Conservation (phyloP, 2,888 invertebrate species). For the Lamellibrachia satsuma region DNA sequence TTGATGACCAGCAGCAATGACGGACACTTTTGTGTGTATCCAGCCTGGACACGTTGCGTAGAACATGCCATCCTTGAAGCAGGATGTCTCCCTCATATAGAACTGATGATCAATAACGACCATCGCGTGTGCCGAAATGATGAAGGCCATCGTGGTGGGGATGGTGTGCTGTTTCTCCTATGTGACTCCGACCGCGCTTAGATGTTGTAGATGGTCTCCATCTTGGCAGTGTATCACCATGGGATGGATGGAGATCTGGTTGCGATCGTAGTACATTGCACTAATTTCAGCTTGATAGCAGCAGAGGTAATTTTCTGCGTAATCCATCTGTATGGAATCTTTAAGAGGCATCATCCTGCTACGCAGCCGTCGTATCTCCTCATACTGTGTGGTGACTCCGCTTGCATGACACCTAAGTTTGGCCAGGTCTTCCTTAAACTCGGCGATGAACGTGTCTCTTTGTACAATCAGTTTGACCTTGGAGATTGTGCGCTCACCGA, state of each 20-base stretch:
- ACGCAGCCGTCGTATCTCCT: not conserved
- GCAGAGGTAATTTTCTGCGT: not conserved
- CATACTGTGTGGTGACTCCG: not conserved
- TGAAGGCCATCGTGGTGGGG: not conserved
- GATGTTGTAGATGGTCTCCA: not conserved
- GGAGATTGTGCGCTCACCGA: not conserved
- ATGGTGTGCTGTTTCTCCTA: not conserved
- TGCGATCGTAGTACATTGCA: not conserved
- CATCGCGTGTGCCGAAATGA: not conserved
- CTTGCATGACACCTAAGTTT: not conserved
- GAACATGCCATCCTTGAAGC: not conserved
- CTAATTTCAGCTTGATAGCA: not conserved
- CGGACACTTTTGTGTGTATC: not conserved
- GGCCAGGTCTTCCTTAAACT: not conserved
- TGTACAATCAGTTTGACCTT: not conserved
- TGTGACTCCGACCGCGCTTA: not conserved
- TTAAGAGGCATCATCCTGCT: not conserved
- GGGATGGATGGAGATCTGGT: not conserved
- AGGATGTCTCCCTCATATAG: not conserved
- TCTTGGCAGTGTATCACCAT: not conserved
- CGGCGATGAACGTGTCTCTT: not conserved
- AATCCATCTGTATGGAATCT: not conserved
- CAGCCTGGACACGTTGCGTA: not conserved
- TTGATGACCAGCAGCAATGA: not conserved
- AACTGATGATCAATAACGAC: not conserved